A percentile compares a stretch with the other conserved stretches of the same genome.
Evolutionary conservation across 2,113 vertebrate genomes (phyloP).

Genomic region (Ornithorhynchus anatinus): DNA sequence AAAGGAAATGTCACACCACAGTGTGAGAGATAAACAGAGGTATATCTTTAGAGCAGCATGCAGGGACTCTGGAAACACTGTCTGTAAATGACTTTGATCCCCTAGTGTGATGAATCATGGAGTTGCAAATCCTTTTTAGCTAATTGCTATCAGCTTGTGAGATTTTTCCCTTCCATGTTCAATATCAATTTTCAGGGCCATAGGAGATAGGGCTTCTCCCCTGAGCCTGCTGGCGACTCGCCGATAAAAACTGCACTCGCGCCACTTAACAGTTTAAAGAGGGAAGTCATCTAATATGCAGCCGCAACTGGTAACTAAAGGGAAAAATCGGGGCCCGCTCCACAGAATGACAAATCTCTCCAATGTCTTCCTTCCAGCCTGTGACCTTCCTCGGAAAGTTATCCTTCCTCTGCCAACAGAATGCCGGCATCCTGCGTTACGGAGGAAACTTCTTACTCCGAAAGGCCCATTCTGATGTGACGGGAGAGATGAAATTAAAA

Average conservation of each 20-base stretch:
- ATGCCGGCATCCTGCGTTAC: background rate
- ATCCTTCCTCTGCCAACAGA: too few species aligned
- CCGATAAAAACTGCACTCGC: conserved; percentile 84
- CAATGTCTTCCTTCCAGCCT: conserved; percentile 65
- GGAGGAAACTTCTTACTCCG: background rate
- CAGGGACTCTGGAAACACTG: conserved; percentile 70
- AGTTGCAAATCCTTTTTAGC: conserved; percentile 97
- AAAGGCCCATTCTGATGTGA: background rate
- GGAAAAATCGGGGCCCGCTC: conserved; percentile 76
- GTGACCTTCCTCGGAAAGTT: conserved; percentile 85
- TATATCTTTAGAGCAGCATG: conserved; percentile 64
- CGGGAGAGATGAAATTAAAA: background rate
- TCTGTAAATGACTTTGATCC: conserved; percentile 92
- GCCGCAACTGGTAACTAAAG: conserved; percentile 79
- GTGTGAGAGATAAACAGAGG: conserved; percentile 78
- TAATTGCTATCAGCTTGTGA: conserved; percentile 98
- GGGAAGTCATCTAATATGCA: conserved; percentile 80
- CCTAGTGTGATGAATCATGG: conserved; percentile 91
- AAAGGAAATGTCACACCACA: conserved; percentile 80
- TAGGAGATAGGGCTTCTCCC: conserved; percentile 88
- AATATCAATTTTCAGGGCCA: conserved; percentile 99
- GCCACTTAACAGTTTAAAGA: conserved; percentile 90
- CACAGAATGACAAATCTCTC: conserved; percentile 67
- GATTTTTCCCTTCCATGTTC: conserved; percentile 90
- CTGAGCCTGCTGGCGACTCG: conserved; percentile 82